Conservation (phyloP, 2,113 vertebrate genomes). For the Nicator chloris region DNA sequence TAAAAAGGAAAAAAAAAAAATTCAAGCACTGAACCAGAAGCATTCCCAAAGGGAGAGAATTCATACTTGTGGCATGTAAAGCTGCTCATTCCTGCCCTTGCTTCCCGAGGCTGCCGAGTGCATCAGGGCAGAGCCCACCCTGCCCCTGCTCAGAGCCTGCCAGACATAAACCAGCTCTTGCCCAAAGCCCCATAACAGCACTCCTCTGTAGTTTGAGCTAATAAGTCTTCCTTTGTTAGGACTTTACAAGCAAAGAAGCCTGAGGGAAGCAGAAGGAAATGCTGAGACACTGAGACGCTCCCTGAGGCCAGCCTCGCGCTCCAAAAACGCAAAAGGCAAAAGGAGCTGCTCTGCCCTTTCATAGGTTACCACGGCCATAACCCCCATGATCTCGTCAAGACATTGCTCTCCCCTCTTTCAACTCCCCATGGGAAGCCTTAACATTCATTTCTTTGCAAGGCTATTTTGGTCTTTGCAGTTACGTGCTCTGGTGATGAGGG, state of each 20-base stretch:
- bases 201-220: background rate
- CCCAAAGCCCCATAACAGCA: background rate
- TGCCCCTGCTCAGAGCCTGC: accelerated
- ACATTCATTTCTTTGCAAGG: background rate
- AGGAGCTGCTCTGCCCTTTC: background rate
- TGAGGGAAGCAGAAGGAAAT: background rate
- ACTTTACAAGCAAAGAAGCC: background rate
- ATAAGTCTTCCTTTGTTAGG: background rate
- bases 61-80: background rate
- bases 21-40: background rate
- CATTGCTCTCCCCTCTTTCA: background rate
- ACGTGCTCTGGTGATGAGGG: background rate
- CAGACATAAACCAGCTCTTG: background rate
- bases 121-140: accelerated
- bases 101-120: background rate
- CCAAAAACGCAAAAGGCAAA: accelerated
- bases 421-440: background rate
- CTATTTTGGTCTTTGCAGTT: conserved; percentile 25
- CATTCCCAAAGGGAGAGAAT: background rate
- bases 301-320: accelerated
- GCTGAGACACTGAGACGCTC: background rate
- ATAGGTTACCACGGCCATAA: background rate
- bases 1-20: background rate
- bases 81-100: accelerated
- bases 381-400: background rate